Evolutionary conservation across 2,797 vertebrate species (phyloP).

Genomic region (Sparidentex hasta): DNA sequence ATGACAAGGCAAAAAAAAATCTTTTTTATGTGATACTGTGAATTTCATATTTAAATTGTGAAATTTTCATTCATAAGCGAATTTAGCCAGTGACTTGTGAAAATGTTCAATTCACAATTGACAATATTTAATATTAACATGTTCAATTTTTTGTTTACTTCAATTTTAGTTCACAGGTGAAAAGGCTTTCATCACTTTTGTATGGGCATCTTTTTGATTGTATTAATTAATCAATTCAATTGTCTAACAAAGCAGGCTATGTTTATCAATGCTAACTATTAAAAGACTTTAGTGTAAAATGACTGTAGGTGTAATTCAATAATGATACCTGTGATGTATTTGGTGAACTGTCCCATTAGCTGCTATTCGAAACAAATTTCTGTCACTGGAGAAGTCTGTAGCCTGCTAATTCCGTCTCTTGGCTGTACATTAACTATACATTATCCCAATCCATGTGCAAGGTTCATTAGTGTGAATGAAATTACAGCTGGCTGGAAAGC

Average conservation of each 20-base stretch:
- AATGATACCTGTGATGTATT: slow-evolving; percentile 35
- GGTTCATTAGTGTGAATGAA: slow-evolving; percentile 83
- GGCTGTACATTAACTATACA: slow-evolving; percentile 83
- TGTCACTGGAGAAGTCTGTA: slow-evolving; percentile 64
- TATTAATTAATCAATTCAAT: not conserved
- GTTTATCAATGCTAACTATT: slow-evolving; percentile 4
- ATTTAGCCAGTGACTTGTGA: too few relatives aligned
- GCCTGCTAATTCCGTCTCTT: slow-evolving; percentile 70
- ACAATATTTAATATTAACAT: not conserved
- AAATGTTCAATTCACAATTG: too few relatives aligned
- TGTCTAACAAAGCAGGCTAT: not conserved
- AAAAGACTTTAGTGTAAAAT: slow-evolving; percentile 33
- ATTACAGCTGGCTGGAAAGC: slow-evolving; percentile 80
- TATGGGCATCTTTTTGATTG: not conserved
- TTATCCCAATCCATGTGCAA: slow-evolving; percentile 78
- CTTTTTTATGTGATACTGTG: too few relatives aligned
- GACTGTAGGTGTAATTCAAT: slow-evolving; percentile 48
- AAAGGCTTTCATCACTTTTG: too few relatives aligned
- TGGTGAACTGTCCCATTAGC: slow-evolving; percentile 43
- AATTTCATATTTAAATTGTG: too few relatives aligned
- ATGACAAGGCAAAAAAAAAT: too few relatives aligned
- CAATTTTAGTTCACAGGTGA: too few relatives aligned
- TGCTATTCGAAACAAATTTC: slow-evolving; percentile 59
- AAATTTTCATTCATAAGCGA: too few relatives aligned
- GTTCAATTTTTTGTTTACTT: too few relatives aligned